Evolutionary conservation across 1,140 invertebrate genomes (phyloP).

Genomic region (Augochlora pura): DNA sequence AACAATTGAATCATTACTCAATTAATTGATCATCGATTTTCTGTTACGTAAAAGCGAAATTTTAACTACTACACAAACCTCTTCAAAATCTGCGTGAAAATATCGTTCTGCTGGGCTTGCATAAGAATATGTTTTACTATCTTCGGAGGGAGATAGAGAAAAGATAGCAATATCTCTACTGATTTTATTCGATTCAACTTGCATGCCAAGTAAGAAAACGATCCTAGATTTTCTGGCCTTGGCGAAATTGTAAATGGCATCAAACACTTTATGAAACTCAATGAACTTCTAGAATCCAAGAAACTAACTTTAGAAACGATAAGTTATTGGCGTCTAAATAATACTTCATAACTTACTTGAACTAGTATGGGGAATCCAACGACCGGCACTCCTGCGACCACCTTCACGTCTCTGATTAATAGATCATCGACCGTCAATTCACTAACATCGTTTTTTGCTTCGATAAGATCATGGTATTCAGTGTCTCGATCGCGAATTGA

Average conservation of each 20-base stretch:
- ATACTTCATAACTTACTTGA: slow-evolving; percentile 57
- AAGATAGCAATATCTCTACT: slow-evolving; percentile 81
- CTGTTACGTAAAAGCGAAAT: background rate
- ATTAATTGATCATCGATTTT: slow-evolving; percentile 38
- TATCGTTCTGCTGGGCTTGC: too few species aligned
- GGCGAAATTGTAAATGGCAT: slow-evolving; percentile 79
- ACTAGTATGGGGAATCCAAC: slow-evolving; percentile 82
- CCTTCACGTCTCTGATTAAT: slow-evolving; percentile 85
- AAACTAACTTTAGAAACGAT: too few species aligned
- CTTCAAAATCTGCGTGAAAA: slow-evolving; percentile 38
- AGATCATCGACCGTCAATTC: slow-evolving; percentile 81
- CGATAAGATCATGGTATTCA: slow-evolving; percentile 80
- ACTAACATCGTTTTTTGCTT: slow-evolving; percentile 82
- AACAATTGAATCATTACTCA: slow-evolving; percentile 3
- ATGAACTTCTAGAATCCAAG: slow-evolving; percentile 77
- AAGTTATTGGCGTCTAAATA: too few species aligned
- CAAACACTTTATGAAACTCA: slow-evolving; percentile 70
- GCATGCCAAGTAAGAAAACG: slow-evolving; percentile 81
- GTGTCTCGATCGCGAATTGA: slow-evolving; percentile 62
- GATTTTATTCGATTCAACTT: slow-evolving; percentile 71
- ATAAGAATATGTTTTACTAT: background rate
- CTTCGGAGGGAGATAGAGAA: slow-evolving; percentile 64
- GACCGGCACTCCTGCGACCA: slow-evolving; percentile 82
- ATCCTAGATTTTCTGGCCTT: slow-evolving; percentile 70
- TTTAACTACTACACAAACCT: slow-evolving; percentile 60